A percentile compares a stretch with the other conserved stretches of the same genome.
Evolutionary conservation across 1,140 invertebrate genomes (phyloP).

Genomic region (Platyura marginata): DNA sequence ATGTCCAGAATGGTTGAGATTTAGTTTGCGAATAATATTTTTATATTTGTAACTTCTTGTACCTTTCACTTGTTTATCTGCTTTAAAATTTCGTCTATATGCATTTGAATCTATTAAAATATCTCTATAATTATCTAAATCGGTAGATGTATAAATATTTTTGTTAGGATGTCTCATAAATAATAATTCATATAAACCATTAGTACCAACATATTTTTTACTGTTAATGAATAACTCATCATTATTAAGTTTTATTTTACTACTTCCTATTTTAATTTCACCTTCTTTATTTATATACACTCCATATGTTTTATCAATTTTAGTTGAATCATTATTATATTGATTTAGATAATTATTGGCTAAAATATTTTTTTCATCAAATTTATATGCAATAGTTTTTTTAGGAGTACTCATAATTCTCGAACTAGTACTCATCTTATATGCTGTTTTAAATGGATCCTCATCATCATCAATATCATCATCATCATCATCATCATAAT

Average conservation of each 20-base stretch:
- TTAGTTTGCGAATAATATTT: conserved; percentile 1
- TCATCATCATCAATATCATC: neutral
- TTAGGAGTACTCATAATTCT: no score
- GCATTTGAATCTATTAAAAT: conserved; percentile 10
- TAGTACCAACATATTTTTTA: conserved; percentile 5
- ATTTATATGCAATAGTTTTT: no score
- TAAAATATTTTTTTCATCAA: neutral
- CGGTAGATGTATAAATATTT: conserved; percentile 6
- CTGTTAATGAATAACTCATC: conserved; percentile 1
- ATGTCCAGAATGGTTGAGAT: neutral
- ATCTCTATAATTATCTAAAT: conserved; percentile 10
- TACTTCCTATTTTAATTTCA: neutral
- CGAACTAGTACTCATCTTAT: no score
- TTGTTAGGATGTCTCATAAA: conserved; percentile 9
- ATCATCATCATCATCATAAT: neutral
- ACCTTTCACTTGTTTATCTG: conserved; percentile 5
- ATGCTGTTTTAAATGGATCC: no score
- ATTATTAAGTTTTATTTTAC: neutral
- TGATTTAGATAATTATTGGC: neutral
- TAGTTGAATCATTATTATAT: neutral
- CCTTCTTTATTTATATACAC: neutral
- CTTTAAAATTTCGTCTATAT: conserved; percentile 8
- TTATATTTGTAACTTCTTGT: conserved; percentile 2
- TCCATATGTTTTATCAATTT: conserved; percentile 3
- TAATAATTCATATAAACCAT: conserved; percentile 9